These are phyloP conservation scores for Pectinophora gossypiella DNA, from an alignment of 1,140 invertebrate species.

Conservation along the genomic window DNA sequence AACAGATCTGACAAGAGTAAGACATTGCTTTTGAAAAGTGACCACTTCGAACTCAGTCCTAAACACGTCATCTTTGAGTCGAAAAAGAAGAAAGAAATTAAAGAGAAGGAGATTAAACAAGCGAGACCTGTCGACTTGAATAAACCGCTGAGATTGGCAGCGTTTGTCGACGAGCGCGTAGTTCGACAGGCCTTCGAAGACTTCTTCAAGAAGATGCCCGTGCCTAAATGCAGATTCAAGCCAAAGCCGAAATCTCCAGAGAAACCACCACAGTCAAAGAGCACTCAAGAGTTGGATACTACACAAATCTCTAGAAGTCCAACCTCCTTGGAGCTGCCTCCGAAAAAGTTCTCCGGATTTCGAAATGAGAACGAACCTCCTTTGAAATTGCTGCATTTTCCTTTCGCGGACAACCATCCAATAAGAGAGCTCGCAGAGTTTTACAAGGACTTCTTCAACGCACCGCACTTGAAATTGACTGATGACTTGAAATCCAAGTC, in stretches of 20 bases:
- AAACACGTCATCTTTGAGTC: conserved; percentile 76
- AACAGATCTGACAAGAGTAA: conserved; percentile 82
- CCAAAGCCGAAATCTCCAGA: conserved; percentile 17
- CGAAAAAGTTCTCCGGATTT: conserved; percentile 58
- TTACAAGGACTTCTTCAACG: conserved; percentile 69
- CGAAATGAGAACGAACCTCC: conserved; percentile 58
- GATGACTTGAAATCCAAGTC: conserved; percentile 30
- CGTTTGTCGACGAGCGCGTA: conserved; percentile 54
- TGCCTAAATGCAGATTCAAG: conserved; percentile 38
- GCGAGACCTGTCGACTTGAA: conserved; percentile 48
- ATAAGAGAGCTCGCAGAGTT: conserved; percentile 66
- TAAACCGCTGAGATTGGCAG: conserved; percentile 53
- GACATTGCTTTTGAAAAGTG: conserved; percentile 90
- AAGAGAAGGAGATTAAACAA: conserved; percentile 39
- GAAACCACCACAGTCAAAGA: conserved; percentile 36
- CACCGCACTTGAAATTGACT: conserved; percentile 54
- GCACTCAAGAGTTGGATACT: conserved; percentile 49
- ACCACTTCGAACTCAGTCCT: conserved; percentile 91
- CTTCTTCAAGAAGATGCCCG: conserved; percentile 50
- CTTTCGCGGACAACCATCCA: conserved; percentile 62
- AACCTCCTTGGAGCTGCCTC: conserved; percentile 56
- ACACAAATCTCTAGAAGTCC: conserved; percentile 49
- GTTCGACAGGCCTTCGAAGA: conserved; percentile 46
- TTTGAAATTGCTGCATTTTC: conserved; percentile 53
- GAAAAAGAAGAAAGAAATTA: conserved; percentile 56